Base-by-base conservation (phyloP, 2,888 invertebrate species). In the Mythimna ferrago region DNA sequence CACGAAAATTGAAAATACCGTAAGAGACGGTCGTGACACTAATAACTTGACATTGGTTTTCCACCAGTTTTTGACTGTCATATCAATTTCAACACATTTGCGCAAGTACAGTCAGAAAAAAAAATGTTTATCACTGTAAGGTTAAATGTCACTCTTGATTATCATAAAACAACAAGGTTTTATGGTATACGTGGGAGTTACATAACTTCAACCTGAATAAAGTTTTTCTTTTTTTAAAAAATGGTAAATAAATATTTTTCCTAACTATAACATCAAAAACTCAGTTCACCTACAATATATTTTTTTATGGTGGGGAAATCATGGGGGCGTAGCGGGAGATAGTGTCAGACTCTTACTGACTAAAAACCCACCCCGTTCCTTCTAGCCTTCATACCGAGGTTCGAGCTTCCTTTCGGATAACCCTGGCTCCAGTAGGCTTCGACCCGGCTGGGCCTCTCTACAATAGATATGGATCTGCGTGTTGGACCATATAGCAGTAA, bases 21-120 rank as follows among this genome's bases (percentile, higher is more conserved):
- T 58, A 16, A 53, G 44, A 35, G 7, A 57, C 7, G 66, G 35
- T 26, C 66, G 9, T 73, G 58, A 67, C 58, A 44, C n/a, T 75
- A 60, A 75, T 67, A 58, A 32, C 21, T 66, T 66, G 74, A 32
- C 57, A 73, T 32, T 73, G 4, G n/a, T 11, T 48, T 21, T 26
- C n/a, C 6, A 10, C 11, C 11, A 60, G 0, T 32, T 53, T 14
- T 32, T n/a, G 21, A 44, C 6, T 44, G 41, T 71, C 1, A n/a
- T 26, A 16, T 16, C 35, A 38, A 26, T 60, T 6, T 71, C 19
- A 51, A 21, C 44, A 48, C 10, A 48, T 48, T 41, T 48, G 5
- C 48, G 14, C 19, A 19, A 19, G n/a, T 7, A 21, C 14, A 51
- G 2, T 32, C 14, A 21, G 32, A 32, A 16, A 26, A 56, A 56